These are phyloP conservation scores for Anas platyrhynchos DNA, from an alignment of 2,113 vertebrate genomes.

Conservation along the genomic window DNA sequence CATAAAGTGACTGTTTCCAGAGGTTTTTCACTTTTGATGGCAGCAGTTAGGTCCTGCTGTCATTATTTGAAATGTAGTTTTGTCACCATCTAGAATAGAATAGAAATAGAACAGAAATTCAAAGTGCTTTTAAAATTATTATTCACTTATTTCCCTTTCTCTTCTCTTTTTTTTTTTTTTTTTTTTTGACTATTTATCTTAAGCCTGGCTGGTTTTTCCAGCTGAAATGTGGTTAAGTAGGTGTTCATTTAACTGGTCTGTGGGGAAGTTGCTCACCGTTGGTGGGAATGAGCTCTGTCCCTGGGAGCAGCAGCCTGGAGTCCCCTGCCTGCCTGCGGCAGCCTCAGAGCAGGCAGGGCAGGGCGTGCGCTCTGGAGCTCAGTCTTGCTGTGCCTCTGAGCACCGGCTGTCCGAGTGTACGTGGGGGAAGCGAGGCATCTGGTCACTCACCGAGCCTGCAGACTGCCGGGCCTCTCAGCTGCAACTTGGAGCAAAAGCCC, in stretches of 20 bases:
- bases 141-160: not conserved
- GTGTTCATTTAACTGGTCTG: not conserved
- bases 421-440: not conserved
- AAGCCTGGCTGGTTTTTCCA: not conserved
- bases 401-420: not conserved
- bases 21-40: not conserved
- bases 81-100: not conserved
- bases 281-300: not conserved
- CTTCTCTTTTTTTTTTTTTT: not conserved
- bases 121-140: not conserved
- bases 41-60: not conserved
- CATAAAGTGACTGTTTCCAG: not conserved
- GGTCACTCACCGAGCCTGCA: not conserved
- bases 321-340: not conserved
- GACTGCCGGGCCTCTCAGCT: not conserved
- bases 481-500: too few species aligned
- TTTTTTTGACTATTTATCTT: too few species aligned
- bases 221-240: not conserved
- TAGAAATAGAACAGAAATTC: not conserved
- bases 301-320: not conserved
- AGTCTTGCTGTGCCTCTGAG: not conserved
- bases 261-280: not conserved
- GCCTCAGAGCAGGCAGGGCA: not conserved
- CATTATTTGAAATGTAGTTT: not conserved
- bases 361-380: not conserved